A percentile compares a stretch with the other conserved stretches of the same genome.
These are phyloP conservation scores for Halictus quadricinctus DNA, from an alignment of 2,888 invertebrate genomes.

Conservation along the genomic window DNA sequence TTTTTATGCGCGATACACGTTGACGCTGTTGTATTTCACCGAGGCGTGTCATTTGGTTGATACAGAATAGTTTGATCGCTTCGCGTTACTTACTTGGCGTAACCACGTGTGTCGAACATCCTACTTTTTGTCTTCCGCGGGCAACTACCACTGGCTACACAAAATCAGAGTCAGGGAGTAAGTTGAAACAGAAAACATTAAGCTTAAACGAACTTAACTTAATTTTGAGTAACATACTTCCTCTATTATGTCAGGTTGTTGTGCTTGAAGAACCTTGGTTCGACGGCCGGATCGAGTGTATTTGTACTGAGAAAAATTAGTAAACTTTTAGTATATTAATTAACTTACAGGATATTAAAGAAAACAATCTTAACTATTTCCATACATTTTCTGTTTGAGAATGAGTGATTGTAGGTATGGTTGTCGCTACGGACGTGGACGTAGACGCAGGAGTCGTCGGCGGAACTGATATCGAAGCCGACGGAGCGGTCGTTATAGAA, in stretches of 20 bases:
- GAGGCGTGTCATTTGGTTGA: not conserved
- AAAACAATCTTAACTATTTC: not conserved
- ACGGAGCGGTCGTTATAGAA: constrained; percentile 62
- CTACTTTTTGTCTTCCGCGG: constrained; percentile 66
- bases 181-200: not conserved
- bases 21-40: not conserved
- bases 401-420: constrained; percentile 60
- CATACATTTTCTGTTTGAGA: constrained; percentile 71
- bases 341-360: not conserved
- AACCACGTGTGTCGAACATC: constrained; percentile 69
- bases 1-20: not conserved
- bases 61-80: not conserved
- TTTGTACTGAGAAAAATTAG: constrained; percentile 70
- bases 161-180: constrained; percentile 5
- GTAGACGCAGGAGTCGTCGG: constrained; percentile 55
- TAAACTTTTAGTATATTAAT: not conserved
- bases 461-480: constrained; percentile 55
- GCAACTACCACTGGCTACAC: constrained; percentile 34
- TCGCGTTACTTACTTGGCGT: constrained; percentile 67
- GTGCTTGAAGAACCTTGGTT: constrained; percentile 71
- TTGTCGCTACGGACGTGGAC: constrained; percentile 51
- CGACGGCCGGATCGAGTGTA: constrained; percentile 72
- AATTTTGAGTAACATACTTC: constrained; percentile 68
- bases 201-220: constrained; percentile 6
- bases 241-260: constrained; percentile 77